Conservation (phyloP, 2,797 vertebrate genomes). For the Hypotaenidia philippensis region DNA sequence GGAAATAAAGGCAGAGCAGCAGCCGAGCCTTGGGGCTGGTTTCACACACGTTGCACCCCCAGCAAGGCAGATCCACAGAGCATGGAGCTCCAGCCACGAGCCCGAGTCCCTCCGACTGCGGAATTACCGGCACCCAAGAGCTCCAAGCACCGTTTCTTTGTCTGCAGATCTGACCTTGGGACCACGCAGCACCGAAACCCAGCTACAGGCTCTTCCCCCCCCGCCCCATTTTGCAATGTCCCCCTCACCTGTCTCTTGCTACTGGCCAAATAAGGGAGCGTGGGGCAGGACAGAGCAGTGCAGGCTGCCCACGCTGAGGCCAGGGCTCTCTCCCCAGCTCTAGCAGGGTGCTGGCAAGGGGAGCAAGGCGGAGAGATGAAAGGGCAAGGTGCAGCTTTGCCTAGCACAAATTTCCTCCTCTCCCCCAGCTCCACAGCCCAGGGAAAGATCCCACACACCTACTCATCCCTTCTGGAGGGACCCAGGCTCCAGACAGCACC, state of each 20-base stretch:
- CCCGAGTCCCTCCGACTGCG: background rate
- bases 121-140: background rate
- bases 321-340: background rate
- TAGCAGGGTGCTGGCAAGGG: accelerated
- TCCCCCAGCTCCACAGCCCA: background rate
- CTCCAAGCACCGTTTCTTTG: background rate
- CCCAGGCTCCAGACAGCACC: background rate
- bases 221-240: accelerated
- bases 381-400: background rate
- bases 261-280: accelerated
- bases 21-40: background rate
- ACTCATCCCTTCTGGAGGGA: background rate
- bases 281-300: accelerated
- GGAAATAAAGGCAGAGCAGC: background rate
- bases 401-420: background rate
- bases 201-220: background rate
- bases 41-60: accelerated
- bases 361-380: background rate
- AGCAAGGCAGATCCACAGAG: background rate
- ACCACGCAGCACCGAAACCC: background rate
- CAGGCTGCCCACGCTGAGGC: background rate
- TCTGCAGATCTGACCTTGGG: background rate
- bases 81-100: accelerated
- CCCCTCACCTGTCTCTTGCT: background rate
- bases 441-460: background rate